phyloP scores from a whole-genome alignment of 2,113 vertebrate genomes.

The Emydocephalus ijimae region DNA sequence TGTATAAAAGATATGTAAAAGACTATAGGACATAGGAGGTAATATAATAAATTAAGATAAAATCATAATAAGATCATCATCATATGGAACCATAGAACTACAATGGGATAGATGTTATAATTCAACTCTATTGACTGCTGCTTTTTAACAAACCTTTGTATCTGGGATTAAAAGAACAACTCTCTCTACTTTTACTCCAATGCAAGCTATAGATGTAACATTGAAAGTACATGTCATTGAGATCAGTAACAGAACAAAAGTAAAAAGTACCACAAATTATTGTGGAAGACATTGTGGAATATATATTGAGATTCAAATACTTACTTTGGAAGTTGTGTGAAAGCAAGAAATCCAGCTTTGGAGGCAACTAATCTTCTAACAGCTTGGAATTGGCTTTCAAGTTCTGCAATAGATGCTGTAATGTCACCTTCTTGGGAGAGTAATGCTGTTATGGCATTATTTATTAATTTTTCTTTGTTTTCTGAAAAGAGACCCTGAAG shows the following conservation, averaged over 20 bases:
- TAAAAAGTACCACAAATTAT: background rate
- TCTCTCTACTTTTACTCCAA: background rate
- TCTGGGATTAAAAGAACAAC: background rate
- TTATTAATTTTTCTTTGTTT: conserved; percentile 99
- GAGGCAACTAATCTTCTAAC: conserved; percentile 93
- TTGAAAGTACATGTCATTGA: background rate
- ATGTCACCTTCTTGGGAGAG: conserved; percentile 89
- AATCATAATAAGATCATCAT: background rate
- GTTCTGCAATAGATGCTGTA: conserved; percentile 83
- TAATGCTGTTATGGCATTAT: conserved; percentile 92
- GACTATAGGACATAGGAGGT: no score
- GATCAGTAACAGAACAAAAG: background rate
- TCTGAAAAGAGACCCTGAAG: conserved; percentile 94
- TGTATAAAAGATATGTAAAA: background rate
- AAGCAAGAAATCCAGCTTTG: conserved; percentile 97
- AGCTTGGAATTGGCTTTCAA: conserved; percentile 98
- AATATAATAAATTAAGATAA: background rate
- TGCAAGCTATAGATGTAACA: background rate
- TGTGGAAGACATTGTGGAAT: background rate
- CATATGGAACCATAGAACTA: background rate
- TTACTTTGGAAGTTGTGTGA: conserved; percentile 97
- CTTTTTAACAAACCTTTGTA: background rate
- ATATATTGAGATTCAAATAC: conserved; percentile 29
- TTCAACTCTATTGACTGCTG: background rate
- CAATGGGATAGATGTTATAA: background rate